phyloP scores from a whole-genome alignment of 1,140 invertebrate genomes.

The Palaemon carinicauda region DNA sequence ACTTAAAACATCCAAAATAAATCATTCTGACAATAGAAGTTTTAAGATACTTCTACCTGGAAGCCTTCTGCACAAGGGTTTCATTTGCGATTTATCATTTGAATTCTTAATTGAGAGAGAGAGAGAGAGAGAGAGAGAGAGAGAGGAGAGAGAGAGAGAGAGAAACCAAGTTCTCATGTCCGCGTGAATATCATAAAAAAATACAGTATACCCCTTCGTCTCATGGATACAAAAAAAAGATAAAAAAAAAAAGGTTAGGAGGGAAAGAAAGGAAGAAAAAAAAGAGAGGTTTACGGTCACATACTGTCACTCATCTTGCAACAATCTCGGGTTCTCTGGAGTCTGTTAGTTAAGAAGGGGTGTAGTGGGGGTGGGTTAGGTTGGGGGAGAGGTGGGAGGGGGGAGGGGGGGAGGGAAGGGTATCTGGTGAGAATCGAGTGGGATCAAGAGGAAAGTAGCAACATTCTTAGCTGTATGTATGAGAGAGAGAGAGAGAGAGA shows the following conservation, averaged over 20 bases:
- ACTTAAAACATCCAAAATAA: no score
- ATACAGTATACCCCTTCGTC: no score
- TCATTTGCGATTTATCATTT: no score
- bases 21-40: no score
- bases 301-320: constrained; percentile 34
- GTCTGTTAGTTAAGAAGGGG: not conserved
- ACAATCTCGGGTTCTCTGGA: constrained; percentile 1
- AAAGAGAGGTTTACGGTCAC: constrained; percentile 6
- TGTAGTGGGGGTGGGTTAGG: not conserved
- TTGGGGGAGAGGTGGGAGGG: not conserved
- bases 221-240: no score
- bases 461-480: not conserved
- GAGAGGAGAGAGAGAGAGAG: not conserved
- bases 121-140: not conserved
- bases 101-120: not conserved
- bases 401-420: not conserved
- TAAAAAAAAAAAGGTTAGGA: no score
- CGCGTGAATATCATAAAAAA: no score
- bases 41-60: no score
- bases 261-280: not conserved
- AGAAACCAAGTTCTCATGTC: not conserved
- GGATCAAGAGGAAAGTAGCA: not conserved
- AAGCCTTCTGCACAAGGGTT: no score
- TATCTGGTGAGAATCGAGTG: not conserved
- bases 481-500: not conserved